These are phyloP conservation scores for Xenentodon cancila DNA, from an alignment of 2,797 vertebrate genomes.

Conservation along the genomic window DNA sequence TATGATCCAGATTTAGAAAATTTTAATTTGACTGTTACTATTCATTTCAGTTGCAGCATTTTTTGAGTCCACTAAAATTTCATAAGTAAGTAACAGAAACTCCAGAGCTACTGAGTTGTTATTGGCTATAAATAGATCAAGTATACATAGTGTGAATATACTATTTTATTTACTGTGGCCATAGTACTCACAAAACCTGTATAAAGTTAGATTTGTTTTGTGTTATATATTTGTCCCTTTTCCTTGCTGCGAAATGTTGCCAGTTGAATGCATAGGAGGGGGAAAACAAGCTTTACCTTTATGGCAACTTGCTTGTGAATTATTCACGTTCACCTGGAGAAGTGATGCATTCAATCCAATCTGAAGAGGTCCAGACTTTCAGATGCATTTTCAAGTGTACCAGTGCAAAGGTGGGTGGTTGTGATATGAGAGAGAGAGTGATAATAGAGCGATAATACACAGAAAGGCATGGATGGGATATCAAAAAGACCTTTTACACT, in stretches of 20 bases:
- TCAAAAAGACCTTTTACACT: no score
- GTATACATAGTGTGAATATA: conserved; percentile 46
- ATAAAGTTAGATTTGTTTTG: conserved; percentile 78
- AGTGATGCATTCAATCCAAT: conserved; percentile 29
- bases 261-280: conserved; percentile 73
- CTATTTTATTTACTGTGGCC: conserved; percentile 29
- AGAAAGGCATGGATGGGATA: no score
- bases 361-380: conserved; percentile 36
- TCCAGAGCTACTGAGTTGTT: conserved; percentile 38
- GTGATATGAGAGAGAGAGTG: no score
- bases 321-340: conserved; percentile 69
- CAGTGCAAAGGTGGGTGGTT: conserved; percentile 11
- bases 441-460: no score
- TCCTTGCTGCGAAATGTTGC: conserved; percentile 61
- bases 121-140: conserved; percentile 20
- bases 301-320: conserved; percentile 73
- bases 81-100: conserved; percentile 55
- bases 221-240: conserved; percentile 83
- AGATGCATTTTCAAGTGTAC: conserved; percentile 16
- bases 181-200: conserved; percentile 63
- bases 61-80: conserved; percentile 35
- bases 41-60: conserved; percentile 30
- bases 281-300: conserved; percentile 70
- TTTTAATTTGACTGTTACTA: conserved; percentile 25
- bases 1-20: conserved; percentile 8